Percentiles rank a stretch among this genome's conserved stretches.
phyloP scores from a whole-genome alignment of 2,888 invertebrate species.

The Ectemnius lituratus region DNA sequence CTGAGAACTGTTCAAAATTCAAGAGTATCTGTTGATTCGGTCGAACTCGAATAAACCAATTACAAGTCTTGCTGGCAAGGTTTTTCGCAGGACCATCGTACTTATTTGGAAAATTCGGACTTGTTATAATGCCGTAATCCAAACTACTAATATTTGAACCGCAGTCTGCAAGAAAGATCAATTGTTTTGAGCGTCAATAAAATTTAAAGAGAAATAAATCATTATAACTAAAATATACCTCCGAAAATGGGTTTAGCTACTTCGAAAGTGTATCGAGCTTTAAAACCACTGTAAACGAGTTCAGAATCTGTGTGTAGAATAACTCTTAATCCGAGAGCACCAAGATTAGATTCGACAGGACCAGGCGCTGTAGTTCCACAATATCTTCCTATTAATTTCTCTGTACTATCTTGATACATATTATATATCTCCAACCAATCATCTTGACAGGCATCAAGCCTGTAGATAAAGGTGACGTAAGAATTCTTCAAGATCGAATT shows the following conservation, averaged over 20 bases:
- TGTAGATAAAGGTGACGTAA: slow-evolving; percentile 70
- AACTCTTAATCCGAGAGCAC: slow-evolving; percentile 92
- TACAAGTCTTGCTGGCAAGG: slow-evolving; percentile 93
- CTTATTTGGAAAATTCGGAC: slow-evolving; percentile 93
- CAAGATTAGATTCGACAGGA: slow-evolving; percentile 94
- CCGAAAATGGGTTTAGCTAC: slow-evolving; percentile 92
- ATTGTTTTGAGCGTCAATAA: background rate
- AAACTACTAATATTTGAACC: slow-evolving; percentile 93
- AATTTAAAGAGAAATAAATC: background rate
- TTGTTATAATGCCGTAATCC: slow-evolving; percentile 90
- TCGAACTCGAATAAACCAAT: slow-evolving; percentile 96
- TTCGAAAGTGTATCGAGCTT: slow-evolving; percentile 96
- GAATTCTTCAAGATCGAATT: background rate
- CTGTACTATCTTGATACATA: slow-evolving; percentile 89
- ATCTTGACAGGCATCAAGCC: slow-evolving; percentile 89
- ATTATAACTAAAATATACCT: slow-evolving; percentile 71
- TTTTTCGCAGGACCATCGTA: slow-evolving; percentile 91
- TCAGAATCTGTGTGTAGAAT: slow-evolving; percentile 92
- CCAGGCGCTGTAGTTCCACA: slow-evolving; percentile 95
- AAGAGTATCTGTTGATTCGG: slow-evolving; percentile 93
- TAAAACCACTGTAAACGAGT: slow-evolving; percentile 96
- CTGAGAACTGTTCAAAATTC: slow-evolving; percentile 93
- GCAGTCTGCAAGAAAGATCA: slow-evolving; percentile 82
- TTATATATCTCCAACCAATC: slow-evolving; percentile 97
- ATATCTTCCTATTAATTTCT: slow-evolving; percentile 93